These are phyloP conservation scores for Torymus texanus DNA, from an alignment of 2,888 invertebrate genomes.

Conservation along the genomic window DNA sequence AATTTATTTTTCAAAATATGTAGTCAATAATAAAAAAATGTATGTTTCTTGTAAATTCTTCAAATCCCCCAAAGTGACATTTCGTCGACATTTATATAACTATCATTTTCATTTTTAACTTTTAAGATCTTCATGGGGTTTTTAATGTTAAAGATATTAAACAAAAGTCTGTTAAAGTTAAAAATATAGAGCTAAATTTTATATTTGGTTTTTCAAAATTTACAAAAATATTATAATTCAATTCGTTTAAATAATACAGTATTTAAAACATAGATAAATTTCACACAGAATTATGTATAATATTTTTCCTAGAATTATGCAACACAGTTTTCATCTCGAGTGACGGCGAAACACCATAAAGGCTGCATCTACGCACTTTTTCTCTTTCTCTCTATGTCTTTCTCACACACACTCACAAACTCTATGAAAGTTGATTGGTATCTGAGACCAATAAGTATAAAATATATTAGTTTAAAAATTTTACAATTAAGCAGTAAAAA, in stretches of 20 bases:
- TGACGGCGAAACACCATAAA: conserved; percentile 7
- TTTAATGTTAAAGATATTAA: not conserved
- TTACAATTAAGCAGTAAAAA: conserved; percentile 50
- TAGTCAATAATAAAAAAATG: not conserved
- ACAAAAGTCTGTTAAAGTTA: not conserved
- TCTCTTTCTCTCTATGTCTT: not conserved
- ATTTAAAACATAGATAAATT: conserved; percentile 12
- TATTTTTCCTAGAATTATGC: conserved; percentile 12
- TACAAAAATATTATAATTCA: not conserved
- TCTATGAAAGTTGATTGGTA: conserved; percentile 39
- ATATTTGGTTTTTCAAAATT: too few species aligned
- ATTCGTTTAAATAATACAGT: not conserved
- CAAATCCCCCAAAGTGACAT: too few species aligned
- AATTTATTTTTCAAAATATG: too few species aligned
- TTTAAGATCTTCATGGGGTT: not conserved
- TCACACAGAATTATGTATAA: conserved; percentile 12
- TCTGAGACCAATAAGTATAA: conserved; percentile 40
- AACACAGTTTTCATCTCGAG: conserved; percentile 28
- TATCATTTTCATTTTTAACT: too few species aligned
- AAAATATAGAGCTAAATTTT: not conserved
- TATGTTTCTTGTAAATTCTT: not conserved
- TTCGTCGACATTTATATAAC: too few species aligned
- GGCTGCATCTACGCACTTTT: not conserved
- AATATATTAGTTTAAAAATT: conserved; percentile 47
- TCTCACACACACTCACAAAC: conserved; percentile 1